These are phyloP conservation scores for Acleris literana DNA, from an alignment of 2,888 invertebrate species.

Conservation along the genomic window DNA sequence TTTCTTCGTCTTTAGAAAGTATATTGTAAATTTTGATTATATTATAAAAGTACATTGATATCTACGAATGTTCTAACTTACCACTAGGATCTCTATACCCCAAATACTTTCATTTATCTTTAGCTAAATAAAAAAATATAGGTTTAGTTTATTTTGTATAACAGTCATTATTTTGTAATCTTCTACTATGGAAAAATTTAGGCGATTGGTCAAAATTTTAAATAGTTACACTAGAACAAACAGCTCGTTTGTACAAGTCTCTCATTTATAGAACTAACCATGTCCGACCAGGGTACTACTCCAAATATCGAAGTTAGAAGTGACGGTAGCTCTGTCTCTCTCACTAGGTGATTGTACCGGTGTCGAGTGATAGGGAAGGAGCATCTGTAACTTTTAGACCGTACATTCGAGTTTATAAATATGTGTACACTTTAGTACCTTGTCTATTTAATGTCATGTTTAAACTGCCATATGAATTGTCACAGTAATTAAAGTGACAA, in stretches of 20 bases:
- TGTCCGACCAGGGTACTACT: background rate
- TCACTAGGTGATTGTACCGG: too few relatives aligned
- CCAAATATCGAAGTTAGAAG: too few relatives aligned
- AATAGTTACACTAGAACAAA: conserved; percentile 50
- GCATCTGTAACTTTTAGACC: too few relatives aligned
- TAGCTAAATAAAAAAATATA: conserved; percentile 83
- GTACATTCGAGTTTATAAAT: too few relatives aligned
- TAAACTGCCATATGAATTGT: too few relatives aligned
- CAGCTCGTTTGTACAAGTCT: conserved; percentile 40
- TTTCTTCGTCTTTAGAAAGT: conserved; percentile 10
- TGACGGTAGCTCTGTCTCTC: too few relatives aligned
- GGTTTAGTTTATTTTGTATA: conserved; percentile 67
- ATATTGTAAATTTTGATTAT: conserved; percentile 38
- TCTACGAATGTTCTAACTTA: conserved; percentile 62
- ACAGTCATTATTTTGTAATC: conserved; percentile 64
- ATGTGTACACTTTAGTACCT: too few relatives aligned
- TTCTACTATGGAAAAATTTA: conserved; percentile 68
- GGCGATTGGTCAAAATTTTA: conserved; percentile 68
- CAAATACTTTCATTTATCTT: conserved; percentile 71
- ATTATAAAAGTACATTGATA: conserved; percentile 58
- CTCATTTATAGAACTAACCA: conserved; percentile 38
- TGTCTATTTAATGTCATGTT: too few relatives aligned
- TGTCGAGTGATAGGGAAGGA: too few relatives aligned
- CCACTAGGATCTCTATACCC: conserved; percentile 68
- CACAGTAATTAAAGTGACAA: too few relatives aligned